Evolutionary conservation across 92 coral and sea anemone species (phyloP).

Genomic region (Scolanthus callimorphus): DNA sequence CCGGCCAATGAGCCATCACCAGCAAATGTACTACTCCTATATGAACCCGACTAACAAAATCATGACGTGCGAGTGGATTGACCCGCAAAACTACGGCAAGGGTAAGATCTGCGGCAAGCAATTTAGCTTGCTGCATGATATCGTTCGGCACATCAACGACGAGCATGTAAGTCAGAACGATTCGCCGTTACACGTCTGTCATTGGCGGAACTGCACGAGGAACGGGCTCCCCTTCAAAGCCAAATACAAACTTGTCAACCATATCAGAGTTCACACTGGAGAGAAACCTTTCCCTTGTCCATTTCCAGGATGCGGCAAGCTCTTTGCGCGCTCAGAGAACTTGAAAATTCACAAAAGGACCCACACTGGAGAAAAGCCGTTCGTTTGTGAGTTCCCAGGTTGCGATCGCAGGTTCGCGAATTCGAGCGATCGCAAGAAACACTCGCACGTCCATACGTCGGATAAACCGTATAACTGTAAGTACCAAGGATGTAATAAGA

Average conservation of each 20-base stretch:
- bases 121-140: slow-evolving; percentile 91
- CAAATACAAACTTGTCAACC: slow-evolving; percentile 96
- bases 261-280: slow-evolving; percentile 94
- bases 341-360: slow-evolving; percentile 97
- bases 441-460: slow-evolving; percentile 97
- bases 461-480: slow-evolving; percentile 98
- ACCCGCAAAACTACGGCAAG: slow-evolving; percentile 92
- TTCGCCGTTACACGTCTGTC: slow-evolving; percentile 94
- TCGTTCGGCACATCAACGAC: slow-evolving; percentile 94
- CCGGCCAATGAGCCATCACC: slow-evolving; percentile 58
- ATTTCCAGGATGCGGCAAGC: slow-evolving; percentile 96
- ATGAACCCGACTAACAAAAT: slow-evolving; percentile 82
- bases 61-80: slow-evolving; percentile 98
- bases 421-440: slow-evolving; percentile 99
- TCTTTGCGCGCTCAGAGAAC: slow-evolving; percentile 98
- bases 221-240: slow-evolving; percentile 97
- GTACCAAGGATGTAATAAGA: slow-evolving; percentile 93
- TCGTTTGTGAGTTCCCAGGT: slow-evolving; percentile 92
- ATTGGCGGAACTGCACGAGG: slow-evolving; percentile 94
- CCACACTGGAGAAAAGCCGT: slow-evolving; percentile 98
- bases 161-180: slow-evolving; percentile 99
- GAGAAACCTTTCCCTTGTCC: slow-evolving; percentile 99
- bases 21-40: slow-evolving; percentile 51
- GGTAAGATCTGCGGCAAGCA: slow-evolving; percentile 98
- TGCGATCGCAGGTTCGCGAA: slow-evolving; percentile 98